A percentile compares a stretch with the other conserved stretches of the same genome.
Conservation (phyloP, 1,140 invertebrate species). For the Metaphire vulgaris region DNA sequence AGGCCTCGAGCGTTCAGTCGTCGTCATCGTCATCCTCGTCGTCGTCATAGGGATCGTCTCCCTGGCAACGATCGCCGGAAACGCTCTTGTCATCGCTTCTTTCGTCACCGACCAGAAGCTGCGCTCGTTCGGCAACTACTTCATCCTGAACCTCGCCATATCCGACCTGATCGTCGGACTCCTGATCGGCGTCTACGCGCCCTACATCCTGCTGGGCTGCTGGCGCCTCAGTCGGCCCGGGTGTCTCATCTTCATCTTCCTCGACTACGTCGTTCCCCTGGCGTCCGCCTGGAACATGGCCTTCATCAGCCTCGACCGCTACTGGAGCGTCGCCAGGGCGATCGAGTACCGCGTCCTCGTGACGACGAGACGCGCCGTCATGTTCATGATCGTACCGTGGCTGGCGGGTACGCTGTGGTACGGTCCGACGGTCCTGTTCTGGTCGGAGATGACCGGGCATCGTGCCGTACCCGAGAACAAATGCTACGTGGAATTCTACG, state of each 20-base stretch:
- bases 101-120: conserved; percentile 29
- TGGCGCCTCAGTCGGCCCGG: conserved; percentile 25
- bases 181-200: conserved; percentile 13
- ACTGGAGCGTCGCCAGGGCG: conserved; percentile 24
- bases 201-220: conserved; percentile 9
- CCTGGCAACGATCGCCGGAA: conserved; percentile 29
- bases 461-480: conserved; percentile 31
- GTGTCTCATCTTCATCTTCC: conserved; percentile 29
- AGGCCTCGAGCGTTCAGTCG: conserved; percentile 1
- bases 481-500: conserved; percentile 36
- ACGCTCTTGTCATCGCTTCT: conserved; percentile 30
- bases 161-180: conserved; percentile 33
- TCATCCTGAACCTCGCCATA: conserved; percentile 33
- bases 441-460: conserved; percentile 32
- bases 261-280: conserved; percentile 31
- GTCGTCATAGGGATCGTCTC: conserved; percentile 23
- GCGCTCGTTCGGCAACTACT: conserved; percentile 31
- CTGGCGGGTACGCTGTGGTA: conserved; percentile 32
- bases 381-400: conserved; percentile 33
- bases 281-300: conserved; percentile 31
- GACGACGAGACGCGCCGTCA: conserved; percentile 10
- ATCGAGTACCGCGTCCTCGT: conserved; percentile 26
- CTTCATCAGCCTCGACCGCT: conserved; percentile 31
- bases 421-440: conserved; percentile 35
- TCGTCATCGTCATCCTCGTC: conserved; percentile 19